These are phyloP conservation scores for Lasioglossum malachurum DNA, from an alignment of 2,888 invertebrate species.

Conservation along the genomic window DNA sequence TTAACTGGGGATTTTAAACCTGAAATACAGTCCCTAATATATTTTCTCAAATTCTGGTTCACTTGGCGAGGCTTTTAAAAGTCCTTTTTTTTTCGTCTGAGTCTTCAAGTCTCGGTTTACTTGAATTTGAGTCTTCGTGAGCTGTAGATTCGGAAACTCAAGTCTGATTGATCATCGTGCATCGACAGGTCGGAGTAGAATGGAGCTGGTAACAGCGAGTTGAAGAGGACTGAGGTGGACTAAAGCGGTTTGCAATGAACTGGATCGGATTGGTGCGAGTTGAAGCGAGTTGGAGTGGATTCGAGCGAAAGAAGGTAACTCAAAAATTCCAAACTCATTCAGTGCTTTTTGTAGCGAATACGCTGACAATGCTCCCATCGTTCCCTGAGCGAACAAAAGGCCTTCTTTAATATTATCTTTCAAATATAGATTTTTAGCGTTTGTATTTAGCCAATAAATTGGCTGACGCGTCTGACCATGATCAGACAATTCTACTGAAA, in stretches of 20 bases:
- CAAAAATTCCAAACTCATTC: not conserved
- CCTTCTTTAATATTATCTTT: not conserved
- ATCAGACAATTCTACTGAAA: not conserved
- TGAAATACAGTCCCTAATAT: not conserved
- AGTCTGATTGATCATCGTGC: not conserved
- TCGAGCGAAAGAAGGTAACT: not conserved
- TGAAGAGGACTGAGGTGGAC: not conserved
- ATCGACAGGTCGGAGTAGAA: not conserved
- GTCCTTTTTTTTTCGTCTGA: not conserved
- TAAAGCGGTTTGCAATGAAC: slow-evolving; percentile 1
- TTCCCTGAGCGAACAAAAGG: not conserved
- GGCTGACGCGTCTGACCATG: not conserved
- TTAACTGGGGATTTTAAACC: not conserved
- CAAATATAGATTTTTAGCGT: not conserved
- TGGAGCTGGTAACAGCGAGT: not conserved
- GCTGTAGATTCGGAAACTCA: not conserved
- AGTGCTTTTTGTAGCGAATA: not conserved
- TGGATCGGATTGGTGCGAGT: not conserved
- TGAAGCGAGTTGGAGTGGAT: not conserved
- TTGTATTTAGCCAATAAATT: too few relatives aligned
- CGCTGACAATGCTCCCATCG: not conserved
- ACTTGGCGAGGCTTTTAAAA: not conserved
- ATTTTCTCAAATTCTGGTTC: not conserved
- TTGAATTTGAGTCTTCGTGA: not conserved
- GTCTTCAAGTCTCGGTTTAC: not conserved